Conservation (phyloP, 2,113 vertebrate species). For the Cephalophus harveyi region DNA sequence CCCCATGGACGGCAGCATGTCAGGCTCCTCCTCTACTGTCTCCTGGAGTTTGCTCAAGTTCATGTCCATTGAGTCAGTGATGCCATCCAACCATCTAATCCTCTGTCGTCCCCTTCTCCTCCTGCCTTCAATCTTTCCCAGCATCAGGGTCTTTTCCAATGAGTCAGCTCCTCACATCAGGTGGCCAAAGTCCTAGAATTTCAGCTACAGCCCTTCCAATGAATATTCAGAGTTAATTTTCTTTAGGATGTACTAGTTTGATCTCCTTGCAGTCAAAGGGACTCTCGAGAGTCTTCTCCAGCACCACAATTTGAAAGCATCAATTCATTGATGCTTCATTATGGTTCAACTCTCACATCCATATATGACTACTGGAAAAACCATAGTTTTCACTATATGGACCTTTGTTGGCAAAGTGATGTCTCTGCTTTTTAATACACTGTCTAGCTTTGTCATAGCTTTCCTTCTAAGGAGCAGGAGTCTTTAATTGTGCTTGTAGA, state of each 20-base stretch:
- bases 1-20: accelerated
- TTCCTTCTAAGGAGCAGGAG: neutral
- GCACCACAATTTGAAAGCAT: neutral
- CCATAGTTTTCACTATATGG: neutral
- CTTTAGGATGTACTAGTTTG: neutral
- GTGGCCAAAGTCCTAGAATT: neutral
- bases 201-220: neutral
- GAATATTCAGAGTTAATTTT: neutral
- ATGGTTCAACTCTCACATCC: neutral
- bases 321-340: neutral
- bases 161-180: neutral
- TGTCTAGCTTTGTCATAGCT: neutral
- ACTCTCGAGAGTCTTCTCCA: neutral
- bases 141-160: neutral
- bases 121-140: neutral
- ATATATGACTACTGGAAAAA: neutral
- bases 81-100: neutral
- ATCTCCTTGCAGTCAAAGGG: neutral
- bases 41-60: neutral
- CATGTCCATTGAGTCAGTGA: neutral
- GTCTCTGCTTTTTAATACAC: neutral
- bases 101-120: neutral
- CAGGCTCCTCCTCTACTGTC: neutral
- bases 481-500: neutral
- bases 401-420: neutral